Evolutionary conservation across 1,140 invertebrate species (phyloP), one percentile per base, ranked within the genome.

Genomic region (Acromyrmex heyeri): DNA sequence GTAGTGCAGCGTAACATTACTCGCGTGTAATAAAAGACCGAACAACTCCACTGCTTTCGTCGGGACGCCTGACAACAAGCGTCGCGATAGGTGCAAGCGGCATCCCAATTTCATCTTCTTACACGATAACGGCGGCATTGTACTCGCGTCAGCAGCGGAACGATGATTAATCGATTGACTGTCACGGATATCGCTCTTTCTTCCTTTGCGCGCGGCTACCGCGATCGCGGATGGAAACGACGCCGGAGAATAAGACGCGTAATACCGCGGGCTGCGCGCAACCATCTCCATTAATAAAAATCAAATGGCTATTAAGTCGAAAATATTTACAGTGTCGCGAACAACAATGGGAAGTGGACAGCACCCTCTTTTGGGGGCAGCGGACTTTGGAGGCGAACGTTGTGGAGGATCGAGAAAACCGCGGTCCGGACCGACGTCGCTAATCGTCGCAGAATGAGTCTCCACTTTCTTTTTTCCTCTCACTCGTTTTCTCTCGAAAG

Each of bases 261-360:
- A 91, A 86, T 86, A 86, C 78, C 72, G 70, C 76, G 57, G 59
- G 21, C 53, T 24, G 48, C 16, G 27, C 59, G 16, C 48, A 50
- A 5, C 14, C 12, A 27, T 24, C 67, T 75, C 86, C 93, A 94
- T 94, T 93, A 94, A 94, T 94, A 94, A 94, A 94, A 93, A 94
- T 94, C 92, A 91, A 92, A 91, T 89, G 77, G 86, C 92, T 92
- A 90, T 93, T 92, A 91, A 89, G 34, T 24, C 85, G 91, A 91
- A 89, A 92, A 91, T 91, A 89, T 91, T 91, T 91, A 92, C 86
- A 91, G 87, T 88, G 83, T 86, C 85, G 85, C 86, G 79, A 4
- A 30, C 61, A 67, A 70, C 53, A 70, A 27, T 50, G 24, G 21
- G n/a, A 14, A 14, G 14, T 14, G 18, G 30, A 24, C 64, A 24